phyloP scores from a whole-genome alignment of 2,888 invertebrate species.

The Agrochola lota region DNA sequence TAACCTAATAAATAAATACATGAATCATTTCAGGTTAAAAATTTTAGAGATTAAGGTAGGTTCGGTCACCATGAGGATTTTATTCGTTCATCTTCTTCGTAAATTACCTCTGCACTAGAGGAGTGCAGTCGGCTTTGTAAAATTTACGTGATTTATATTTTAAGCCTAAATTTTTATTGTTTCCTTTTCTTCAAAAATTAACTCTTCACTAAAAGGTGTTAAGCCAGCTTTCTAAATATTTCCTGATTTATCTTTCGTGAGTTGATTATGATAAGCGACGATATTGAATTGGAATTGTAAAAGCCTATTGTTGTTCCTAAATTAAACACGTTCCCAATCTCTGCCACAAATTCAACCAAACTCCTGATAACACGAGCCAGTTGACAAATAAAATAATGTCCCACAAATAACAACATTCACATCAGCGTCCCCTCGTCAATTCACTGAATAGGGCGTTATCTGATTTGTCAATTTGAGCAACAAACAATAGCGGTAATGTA shows the following conservation, averaged over 20 bases:
- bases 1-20: not conserved
- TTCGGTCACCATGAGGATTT: not conserved
- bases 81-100: not conserved
- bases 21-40: too few species aligned
- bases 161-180: not conserved
- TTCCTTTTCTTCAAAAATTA: not conserved
- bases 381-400: conserved; percentile 55
- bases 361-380: conserved; percentile 33
- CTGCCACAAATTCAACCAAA: conserved; percentile 21
- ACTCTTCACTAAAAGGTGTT: not conserved
- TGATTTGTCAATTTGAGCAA: conserved; percentile 60
- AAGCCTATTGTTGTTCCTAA: not conserved
- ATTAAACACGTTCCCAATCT: conserved; percentile 12
- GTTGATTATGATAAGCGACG: not conserved
- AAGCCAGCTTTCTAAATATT: not conserved
- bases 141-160: not conserved
- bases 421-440: conserved; percentile 30
- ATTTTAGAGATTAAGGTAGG: too few species aligned
- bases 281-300: not conserved
- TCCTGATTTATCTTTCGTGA: not conserved
- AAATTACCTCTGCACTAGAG: not conserved
- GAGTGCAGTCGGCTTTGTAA: not conserved
- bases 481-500: conserved; percentile 62
- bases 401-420: conserved; percentile 45
- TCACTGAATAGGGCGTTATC: conserved; percentile 52